Base-by-base conservation (phyloP, 2,888 invertebrate species). In the Chironomus tentans region DNA sequence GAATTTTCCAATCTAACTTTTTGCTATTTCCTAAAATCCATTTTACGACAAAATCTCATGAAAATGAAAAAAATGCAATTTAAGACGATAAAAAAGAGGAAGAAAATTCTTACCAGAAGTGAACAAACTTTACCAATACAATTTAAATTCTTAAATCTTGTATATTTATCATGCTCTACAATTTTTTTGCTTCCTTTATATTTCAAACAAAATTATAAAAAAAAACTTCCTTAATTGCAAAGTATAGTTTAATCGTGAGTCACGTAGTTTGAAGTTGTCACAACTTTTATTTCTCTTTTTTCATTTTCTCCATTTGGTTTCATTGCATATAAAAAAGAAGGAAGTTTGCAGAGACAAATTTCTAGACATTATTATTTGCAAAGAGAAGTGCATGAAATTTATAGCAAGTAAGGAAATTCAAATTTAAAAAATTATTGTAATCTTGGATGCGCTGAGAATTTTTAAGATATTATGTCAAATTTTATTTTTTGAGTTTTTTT, bases 201-300 rank as follows among this genome's bases (percentile, higher is more conserved):
- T 18, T 15, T 18, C 13, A 71, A 56, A 71, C 56, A 21, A 71
- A 71, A 71, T 71, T 56, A 70, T 70, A 71, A 71, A 18, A 21
- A 21, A 71, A 18, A 21, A 21, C 21, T 21, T 71, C 28, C 71
- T 71, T 56, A 71, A 71, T 71, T 71, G 71, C 71, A 71, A 71
- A 71, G 46, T 71, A 21, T 71, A 56, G 71, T 71, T 56, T 50
- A 61, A 65, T 47, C 71, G 47, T 71, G 71, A 56, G 56, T 71
- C 71, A 71, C 71, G 71, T 71, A 61, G 56, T 56, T 50, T n/a
- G 61, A 65, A 24, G 22, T 65, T 65, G 65, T 24, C 24, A 24
- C 65, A 65, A 65, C 65, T 65, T 65, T 24, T 65, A 10, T 12
- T 65, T 10, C 12, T 5, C 15, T 2, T 15, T 18, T 62, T 21